These are phyloP conservation scores for Conistra vaccinii DNA, from an alignment of 2,888 invertebrate genomes.

Conservation along the genomic window DNA sequence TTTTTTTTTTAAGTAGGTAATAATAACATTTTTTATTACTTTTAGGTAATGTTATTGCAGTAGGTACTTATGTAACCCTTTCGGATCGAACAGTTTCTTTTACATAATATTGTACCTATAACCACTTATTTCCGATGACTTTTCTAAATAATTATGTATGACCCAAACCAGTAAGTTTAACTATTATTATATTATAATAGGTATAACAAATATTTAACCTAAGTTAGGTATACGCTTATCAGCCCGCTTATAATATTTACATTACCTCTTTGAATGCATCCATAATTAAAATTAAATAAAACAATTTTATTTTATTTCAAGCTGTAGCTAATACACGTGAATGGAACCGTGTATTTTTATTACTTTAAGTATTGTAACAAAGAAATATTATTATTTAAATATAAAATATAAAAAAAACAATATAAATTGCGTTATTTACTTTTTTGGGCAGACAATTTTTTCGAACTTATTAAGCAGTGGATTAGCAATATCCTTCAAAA, in stretches of 20 bases:
- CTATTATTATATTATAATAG: constrained; percentile 1
- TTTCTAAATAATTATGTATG: not conserved
- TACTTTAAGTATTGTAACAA: constrained; percentile 4
- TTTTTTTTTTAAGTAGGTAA: too few relatives aligned
- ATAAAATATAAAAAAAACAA: too few relatives aligned
- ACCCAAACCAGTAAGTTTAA: not conserved
- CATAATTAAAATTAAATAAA: constrained; percentile 61
- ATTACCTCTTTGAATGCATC: constrained; percentile 35
- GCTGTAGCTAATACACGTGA: not conserved
- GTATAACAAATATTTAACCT: constrained; percentile 9
- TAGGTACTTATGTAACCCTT: too few relatives aligned
- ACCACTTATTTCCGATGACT: not conserved
- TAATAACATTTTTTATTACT: too few relatives aligned
- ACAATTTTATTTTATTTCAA: constrained; percentile 41
- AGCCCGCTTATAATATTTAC: constrained; percentile 43
- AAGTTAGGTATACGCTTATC: constrained; percentile 33
- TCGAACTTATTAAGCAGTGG: too few relatives aligned
- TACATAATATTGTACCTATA: too few relatives aligned
- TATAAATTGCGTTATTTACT: too few relatives aligned
- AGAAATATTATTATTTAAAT: not conserved
- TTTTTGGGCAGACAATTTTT: too few relatives aligned
- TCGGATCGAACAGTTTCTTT: too few relatives aligned
- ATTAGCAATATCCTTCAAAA: too few relatives aligned
- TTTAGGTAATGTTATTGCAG: too few relatives aligned
- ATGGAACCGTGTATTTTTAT: constrained; percentile 10